Percentiles rank a stretch among this genome's conserved stretches.
Conservation (phyloP, 2,797 vertebrate genomes). For the Glyptemys insculpta region DNA sequence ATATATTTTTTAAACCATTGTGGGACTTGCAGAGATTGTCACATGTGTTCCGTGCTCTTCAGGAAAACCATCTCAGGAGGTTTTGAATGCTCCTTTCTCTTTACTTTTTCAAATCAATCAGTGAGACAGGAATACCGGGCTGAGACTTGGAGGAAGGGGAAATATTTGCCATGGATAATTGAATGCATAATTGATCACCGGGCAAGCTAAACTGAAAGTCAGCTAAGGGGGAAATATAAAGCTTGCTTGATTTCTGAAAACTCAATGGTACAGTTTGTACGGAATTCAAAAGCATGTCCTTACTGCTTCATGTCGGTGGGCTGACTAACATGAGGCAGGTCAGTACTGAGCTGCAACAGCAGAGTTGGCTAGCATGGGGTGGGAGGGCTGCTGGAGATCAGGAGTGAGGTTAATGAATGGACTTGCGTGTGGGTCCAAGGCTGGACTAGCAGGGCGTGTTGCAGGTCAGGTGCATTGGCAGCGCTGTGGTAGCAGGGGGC, state of each 20-base stretch:
- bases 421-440: neutral
- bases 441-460: neutral
- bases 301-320: neutral
- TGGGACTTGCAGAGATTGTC: neutral
- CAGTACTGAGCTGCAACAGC: neutral
- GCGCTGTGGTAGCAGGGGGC: neutral
- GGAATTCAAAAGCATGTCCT: neutral
- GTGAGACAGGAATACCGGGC: neutral
- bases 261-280: neutral
- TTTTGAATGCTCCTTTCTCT: neutral
- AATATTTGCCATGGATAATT: neutral
- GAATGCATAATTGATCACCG: neutral
- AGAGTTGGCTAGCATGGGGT: neutral
- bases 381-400: neutral
- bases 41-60: neutral
- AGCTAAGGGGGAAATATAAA: neutral
- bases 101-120: neutral
- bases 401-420: neutral
- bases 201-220: neutral
- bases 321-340: neutral
- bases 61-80: neutral
- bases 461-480: neutral
- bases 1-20: neutral
- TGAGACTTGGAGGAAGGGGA: neutral
- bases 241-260: neutral